phyloP scores from a whole-genome alignment of 2,888 invertebrate genomes.

The Fissipunctia ypsillon region DNA sequence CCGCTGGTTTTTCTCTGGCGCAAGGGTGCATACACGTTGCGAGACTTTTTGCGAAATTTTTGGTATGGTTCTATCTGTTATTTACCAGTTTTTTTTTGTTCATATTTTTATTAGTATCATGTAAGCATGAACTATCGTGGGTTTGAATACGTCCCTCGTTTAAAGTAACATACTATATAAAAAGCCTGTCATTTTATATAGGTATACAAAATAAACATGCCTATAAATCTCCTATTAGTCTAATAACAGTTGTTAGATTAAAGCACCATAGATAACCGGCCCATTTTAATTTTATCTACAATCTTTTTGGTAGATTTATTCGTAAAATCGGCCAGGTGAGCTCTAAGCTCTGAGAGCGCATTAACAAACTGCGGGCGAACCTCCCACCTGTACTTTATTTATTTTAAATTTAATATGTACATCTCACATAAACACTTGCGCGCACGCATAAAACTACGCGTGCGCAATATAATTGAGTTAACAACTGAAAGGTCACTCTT shows the following conservation, averaged over 20 bases:
- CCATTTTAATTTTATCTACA: background rate
- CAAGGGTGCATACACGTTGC: too few relatives aligned
- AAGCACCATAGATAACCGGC: conserved; percentile 16
- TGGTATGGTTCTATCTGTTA: too few relatives aligned
- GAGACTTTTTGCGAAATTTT: too few relatives aligned
- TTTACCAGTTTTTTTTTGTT: too few relatives aligned
- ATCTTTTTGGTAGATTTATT: background rate
- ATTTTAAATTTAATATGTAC: background rate
- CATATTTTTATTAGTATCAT: too few relatives aligned
- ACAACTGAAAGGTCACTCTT: background rate
- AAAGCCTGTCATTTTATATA: background rate
- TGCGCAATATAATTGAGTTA: background rate
- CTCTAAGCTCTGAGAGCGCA: background rate
- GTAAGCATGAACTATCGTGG: too few relatives aligned
- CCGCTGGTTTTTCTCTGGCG: too few relatives aligned
- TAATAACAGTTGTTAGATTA: background rate
- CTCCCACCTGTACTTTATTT: background rate
- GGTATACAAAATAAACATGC: background rate
- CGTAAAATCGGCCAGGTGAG: background rate
- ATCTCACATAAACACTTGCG: background rate
- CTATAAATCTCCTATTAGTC: background rate
- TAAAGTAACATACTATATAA: too few relatives aligned
- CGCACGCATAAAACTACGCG: background rate
- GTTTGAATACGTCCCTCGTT: too few relatives aligned
- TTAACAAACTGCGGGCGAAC: background rate